Base-by-base conservation (phyloP, 2,113 vertebrate genomes). In the Chaetops frenatus region DNA sequence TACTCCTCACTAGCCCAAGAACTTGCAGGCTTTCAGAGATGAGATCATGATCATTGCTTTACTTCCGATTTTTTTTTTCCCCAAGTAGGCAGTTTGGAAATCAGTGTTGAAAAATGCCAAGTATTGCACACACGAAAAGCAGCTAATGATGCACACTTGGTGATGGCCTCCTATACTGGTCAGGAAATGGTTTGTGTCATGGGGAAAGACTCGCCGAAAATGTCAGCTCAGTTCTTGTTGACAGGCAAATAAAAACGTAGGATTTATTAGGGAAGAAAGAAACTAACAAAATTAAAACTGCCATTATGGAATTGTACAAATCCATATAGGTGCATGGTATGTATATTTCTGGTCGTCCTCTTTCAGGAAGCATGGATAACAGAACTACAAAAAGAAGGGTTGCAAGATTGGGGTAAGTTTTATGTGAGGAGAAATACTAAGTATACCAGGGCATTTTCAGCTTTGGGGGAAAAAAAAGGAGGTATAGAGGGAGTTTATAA, bases 231-330 rank as follows among this genome's bases (percentile, higher is more conserved):
- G 60, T 76, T 86, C 36, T 92, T 93, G n/a, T 45, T 91, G 84
- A 48, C 57, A 72, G 74, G 54, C 81, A 93, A 80, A 90, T 48
- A 65, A 70, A 94, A 82, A 19, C n/a, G 88, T 77, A 65, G 45
- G 23, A 82, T 94, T 93, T 73, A 82, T 82, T 94, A 72, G 54
- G 42, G 80, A 94, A 80, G 79, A 15, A 88, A 54, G 65, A 84
- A 91, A 74, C 18, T 56, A 85, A 85, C 14, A 88, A 85, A 90
- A 74, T 35, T 31, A 40, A 74, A 81, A 69, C 12, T 12, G 38
- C 36, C 14, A 1, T 57, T 64, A 16, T 57, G 88, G 58, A 69
- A 33, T 47, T 80, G 27, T 36, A 35, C 13, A 90, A 53, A 61
- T 69, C n/a, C 73, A 66, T 15, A 9, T 50, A 20, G 22, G 42